phyloP scores from a whole-genome alignment of 1,140 invertebrate species.

The Radopholus similis region DNA sequence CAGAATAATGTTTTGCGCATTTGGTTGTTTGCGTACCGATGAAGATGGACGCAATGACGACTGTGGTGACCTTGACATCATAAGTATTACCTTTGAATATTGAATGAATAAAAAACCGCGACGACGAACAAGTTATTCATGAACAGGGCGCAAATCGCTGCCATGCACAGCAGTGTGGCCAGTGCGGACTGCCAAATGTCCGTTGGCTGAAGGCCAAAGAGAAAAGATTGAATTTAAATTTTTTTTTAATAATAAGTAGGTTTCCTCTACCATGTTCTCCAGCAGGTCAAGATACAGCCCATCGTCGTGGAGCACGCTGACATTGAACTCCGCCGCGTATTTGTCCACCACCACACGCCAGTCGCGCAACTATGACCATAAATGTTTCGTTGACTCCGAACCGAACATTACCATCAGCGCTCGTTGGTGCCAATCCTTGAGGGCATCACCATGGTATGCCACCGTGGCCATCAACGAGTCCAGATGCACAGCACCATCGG shows the following conservation, averaged over 20 bases:
- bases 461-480: conserved; percentile 33
- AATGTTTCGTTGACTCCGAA: too few relatives aligned
- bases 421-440: conserved; percentile 43
- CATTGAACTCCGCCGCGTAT: conserved; percentile 51
- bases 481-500: not conserved
- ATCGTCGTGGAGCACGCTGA: conserved; percentile 55
- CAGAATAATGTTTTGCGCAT: not conserved
- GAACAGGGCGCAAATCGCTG: conserved; percentile 61
- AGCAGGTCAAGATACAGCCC: conserved; percentile 61
- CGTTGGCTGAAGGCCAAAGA: conserved; percentile 46
- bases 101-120: too few relatives aligned
- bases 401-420: too few relatives aligned
- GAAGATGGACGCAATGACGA: conserved; percentile 61
- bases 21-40: conserved; percentile 40
- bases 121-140: conserved; percentile 61
- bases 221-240: not conserved
- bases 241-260: too few relatives aligned
- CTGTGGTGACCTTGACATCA: conserved; percentile 59
- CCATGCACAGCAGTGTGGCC: conserved; percentile 58
- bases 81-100: too few relatives aligned
- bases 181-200: conserved; percentile 61
- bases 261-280: conserved; percentile 59
- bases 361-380: too few relatives aligned
- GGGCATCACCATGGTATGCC: conserved; percentile 51
- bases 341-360: conserved; percentile 55